phyloP scores from a whole-genome alignment of 2,888 invertebrate genomes.

The Troides oblongomaculatus region DNA sequence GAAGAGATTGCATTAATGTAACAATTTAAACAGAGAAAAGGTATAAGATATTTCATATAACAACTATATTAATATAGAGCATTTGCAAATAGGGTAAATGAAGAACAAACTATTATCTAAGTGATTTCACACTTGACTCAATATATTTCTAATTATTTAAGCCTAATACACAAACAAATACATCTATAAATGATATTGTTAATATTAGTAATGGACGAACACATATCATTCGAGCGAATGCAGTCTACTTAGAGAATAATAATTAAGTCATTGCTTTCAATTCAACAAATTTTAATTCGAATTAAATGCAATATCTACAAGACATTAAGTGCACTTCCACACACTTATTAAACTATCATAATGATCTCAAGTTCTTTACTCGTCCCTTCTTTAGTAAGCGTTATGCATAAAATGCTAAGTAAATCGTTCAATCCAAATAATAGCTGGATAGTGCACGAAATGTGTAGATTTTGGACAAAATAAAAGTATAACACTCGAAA shows the following conservation, averaged over 20 bases:
- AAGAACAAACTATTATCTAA: slow-evolving; percentile 27
- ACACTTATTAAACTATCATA: slow-evolving; percentile 35
- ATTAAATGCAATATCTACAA: slow-evolving; percentile 50
- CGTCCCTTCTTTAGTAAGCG: not conserved
- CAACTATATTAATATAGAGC: slow-evolving; percentile 26
- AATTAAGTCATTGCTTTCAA: slow-evolving; percentile 70
- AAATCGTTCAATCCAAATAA: slow-evolving; percentile 44
- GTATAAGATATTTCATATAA: slow-evolving; percentile 14
- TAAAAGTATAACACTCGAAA: slow-evolving; percentile 45
- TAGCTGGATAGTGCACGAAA: slow-evolving; percentile 61
- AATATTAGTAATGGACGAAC: slow-evolving; percentile 76
- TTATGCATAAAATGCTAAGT: slow-evolving; percentile 32
- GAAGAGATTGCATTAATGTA: slow-evolving; percentile 37
- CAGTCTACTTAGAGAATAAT: slow-evolving; percentile 72
- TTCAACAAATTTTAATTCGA: slow-evolving; percentile 56
- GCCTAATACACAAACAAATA: slow-evolving; percentile 67
- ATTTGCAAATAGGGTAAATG: slow-evolving; percentile 19
- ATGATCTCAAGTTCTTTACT: slow-evolving; percentile 13
- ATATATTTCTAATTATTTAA: slow-evolving; percentile 49
- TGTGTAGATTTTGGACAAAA: slow-evolving; percentile 42
- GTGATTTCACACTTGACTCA: slow-evolving; percentile 33
- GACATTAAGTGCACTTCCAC: slow-evolving; percentile 70
- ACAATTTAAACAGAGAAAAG: slow-evolving; percentile 23
- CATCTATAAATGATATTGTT: slow-evolving; percentile 67
- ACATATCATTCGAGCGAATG: slow-evolving; percentile 77